phyloP scores from a whole-genome alignment of 2,797 vertebrate species.

The Malurus leucopterus region DNA sequence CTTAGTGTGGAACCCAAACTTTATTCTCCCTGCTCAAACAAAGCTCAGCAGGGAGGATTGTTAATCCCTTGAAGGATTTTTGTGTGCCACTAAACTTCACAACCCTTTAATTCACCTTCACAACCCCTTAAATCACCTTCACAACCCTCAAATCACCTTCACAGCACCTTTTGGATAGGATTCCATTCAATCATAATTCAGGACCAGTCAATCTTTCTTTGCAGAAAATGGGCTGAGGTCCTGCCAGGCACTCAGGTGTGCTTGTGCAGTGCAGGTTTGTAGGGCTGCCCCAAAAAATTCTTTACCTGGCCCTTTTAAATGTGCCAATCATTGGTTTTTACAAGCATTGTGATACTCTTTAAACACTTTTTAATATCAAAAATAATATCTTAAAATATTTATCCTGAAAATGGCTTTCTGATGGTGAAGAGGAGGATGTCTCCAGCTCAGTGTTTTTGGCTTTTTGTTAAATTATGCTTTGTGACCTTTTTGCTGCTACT shows the following conservation, averaged over 20 bases:
- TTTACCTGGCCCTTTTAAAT: background rate
- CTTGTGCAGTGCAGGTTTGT: too few species aligned
- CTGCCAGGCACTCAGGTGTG: background rate
- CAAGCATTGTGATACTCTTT: background rate
- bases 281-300: background rate
- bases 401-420: background rate
- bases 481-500: background rate
- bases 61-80: background rate
- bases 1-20: background rate
- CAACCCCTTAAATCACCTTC: background rate
- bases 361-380: background rate
- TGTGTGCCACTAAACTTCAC: background rate
- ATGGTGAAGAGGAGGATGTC: background rate
- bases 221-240: background rate
- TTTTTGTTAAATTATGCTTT: background rate
- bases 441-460: background rate
- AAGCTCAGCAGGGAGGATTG: background rate
- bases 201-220: background rate
- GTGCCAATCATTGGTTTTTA: background rate
- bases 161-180: background rate
- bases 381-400: background rate
- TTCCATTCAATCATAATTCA: background rate
- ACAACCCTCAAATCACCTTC: background rate
- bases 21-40: background rate
- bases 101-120: constrained; percentile 5